Evolutionary conservation across 2,797 vertebrate genomes (phyloP).

Genomic region (Acrocephalus scirpaceus): DNA sequence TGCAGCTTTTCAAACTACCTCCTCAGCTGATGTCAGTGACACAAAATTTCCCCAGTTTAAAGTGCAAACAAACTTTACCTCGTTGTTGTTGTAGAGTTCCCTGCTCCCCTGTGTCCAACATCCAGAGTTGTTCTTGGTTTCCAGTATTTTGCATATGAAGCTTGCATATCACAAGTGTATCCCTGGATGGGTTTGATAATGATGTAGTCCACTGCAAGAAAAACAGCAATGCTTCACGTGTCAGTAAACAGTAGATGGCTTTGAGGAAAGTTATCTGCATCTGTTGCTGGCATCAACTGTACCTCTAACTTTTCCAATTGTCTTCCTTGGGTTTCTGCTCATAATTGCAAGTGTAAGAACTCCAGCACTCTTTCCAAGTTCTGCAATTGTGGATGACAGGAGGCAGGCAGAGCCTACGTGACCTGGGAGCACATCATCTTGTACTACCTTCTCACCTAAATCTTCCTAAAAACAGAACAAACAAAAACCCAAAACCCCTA

Average conservation of each 20-base stretch:
- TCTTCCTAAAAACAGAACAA: constrained; percentile 85
- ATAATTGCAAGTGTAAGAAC: constrained; percentile 93
- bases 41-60: background rate
- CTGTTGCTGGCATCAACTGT: background rate
- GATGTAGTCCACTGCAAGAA: constrained; percentile 89
- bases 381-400: constrained; percentile 89
- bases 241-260: background rate
- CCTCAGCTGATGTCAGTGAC: background rate
- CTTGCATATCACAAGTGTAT: constrained; percentile 87
- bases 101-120: constrained; percentile 95
- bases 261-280: background rate
- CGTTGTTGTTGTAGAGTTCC: constrained; percentile 88
- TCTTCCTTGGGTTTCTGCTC: constrained; percentile 90
- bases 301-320: constrained; percentile 97
- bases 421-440: constrained; percentile 87
- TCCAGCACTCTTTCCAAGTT: constrained; percentile 87
- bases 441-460: constrained; percentile 87
- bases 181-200: constrained; percentile 90
- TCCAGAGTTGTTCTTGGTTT: constrained; percentile 88
- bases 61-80: constrained; percentile 81
- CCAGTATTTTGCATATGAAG: constrained; percentile 92
- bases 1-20: background rate
- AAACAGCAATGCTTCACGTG: background rate
- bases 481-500: background rate
- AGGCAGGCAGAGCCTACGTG: constrained; percentile 92